Conservation (phyloP, 2,888 invertebrate species). For the Digitonthophagus gazella region DNA sequence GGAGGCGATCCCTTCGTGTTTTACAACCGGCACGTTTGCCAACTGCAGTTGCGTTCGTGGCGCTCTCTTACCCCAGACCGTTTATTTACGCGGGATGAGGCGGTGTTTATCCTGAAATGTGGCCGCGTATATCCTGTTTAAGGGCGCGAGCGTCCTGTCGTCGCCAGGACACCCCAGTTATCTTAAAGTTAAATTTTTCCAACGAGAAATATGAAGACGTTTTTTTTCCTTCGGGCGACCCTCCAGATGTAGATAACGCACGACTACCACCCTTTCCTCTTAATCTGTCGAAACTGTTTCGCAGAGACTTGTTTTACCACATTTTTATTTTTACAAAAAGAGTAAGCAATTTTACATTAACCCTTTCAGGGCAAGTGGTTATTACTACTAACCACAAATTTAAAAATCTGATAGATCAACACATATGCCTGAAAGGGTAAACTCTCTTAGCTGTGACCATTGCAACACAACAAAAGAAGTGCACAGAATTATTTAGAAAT, state of each 20-base stretch:
- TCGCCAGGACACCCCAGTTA: slow-evolving; percentile 26
- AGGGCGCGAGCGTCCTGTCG: slow-evolving; percentile 29
- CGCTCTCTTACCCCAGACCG: slow-evolving; percentile 19
- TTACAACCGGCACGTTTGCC: slow-evolving; percentile 10
- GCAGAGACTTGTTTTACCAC: neutral
- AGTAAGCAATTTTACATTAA: too few relatives aligned
- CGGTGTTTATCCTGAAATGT: slow-evolving; percentile 39
- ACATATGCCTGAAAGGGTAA: too few relatives aligned
- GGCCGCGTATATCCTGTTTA: slow-evolving; percentile 38
- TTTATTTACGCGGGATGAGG: slow-evolving; percentile 31
- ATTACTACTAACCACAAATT: too few relatives aligned
- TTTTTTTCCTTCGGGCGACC: neutral
- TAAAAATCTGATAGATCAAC: too few relatives aligned
- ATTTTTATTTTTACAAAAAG: too few relatives aligned
- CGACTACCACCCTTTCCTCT: neutral
- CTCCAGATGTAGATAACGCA: neutral
- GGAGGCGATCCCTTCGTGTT: neutral
- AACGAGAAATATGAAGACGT: slow-evolving; percentile 12
- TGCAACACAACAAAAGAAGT: too few relatives aligned
- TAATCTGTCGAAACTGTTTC: neutral
- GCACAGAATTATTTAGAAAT: too few relatives aligned
- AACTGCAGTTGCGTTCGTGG: slow-evolving; percentile 11
- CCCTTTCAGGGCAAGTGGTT: too few relatives aligned
- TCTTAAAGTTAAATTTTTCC: slow-evolving; percentile 25
- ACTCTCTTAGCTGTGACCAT: too few relatives aligned